Evolutionary conservation across 1,140 invertebrate genomes (phyloP).

Genomic region (Caerostris darwini): DNA sequence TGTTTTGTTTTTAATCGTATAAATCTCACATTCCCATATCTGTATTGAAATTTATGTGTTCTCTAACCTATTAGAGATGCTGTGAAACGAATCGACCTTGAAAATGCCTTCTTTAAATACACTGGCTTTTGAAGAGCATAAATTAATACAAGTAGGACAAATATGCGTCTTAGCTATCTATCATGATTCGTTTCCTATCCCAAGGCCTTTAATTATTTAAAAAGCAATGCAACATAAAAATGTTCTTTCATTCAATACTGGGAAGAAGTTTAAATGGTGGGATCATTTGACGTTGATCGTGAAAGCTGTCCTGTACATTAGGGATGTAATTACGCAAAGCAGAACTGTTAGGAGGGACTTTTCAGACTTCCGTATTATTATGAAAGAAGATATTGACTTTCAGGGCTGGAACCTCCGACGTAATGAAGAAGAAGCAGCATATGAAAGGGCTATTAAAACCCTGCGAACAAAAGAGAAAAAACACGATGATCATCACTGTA

Average conservation of each 20-base stretch:
- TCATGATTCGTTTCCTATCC: not conserved
- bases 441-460: not conserved
- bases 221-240: conserved; percentile 22
- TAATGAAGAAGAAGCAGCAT: conserved; percentile 41
- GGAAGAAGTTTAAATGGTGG: not conserved
- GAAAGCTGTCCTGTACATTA: not conserved
- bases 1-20: not conserved
- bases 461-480: not conserved
- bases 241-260: conserved; percentile 16
- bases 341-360: conserved; percentile 1
- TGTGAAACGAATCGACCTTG: not conserved
- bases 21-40: not conserved
- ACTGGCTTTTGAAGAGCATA: not conserved
- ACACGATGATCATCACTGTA: not conserved
- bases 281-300: not conserved
- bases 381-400: conserved; percentile 56
- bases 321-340: not conserved
- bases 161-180: not conserved
- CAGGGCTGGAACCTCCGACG: conserved; percentile 29
- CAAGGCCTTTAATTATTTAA: not conserved
- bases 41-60: not conserved
- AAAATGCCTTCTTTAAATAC: not conserved
- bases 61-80: not conserved
- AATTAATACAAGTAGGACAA: not conserved
- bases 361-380: conserved; percentile 47